Evolutionary conservation across 1,140 invertebrate genomes (phyloP).

Genomic region (Temnothorax nylanderi): DNA sequence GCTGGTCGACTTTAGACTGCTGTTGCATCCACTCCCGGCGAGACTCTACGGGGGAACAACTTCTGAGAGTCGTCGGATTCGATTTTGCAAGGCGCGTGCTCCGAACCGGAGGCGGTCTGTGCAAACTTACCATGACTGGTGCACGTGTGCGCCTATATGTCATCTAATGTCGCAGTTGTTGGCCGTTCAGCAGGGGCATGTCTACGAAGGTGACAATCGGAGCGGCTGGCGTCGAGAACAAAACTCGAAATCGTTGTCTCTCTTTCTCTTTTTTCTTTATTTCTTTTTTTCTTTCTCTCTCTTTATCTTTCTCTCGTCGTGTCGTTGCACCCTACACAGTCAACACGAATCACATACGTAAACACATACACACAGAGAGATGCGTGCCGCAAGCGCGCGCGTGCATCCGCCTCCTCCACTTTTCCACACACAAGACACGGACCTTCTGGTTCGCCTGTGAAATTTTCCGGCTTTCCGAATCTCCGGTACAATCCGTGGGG

Average conservation of each 20-base stretch:
- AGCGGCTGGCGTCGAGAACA: constrained; percentile 14
- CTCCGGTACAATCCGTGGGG: background rate
- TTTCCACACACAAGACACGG: constrained; percentile 51
- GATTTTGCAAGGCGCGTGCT: constrained; percentile 6
- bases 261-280: background rate
- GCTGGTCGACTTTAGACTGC: background rate
- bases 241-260: constrained; percentile 51
- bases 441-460: background rate
- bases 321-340: constrained; percentile 53
- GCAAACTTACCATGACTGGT: constrained; percentile 70
- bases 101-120: background rate
- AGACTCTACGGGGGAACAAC: background rate
- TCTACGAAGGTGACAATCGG: constrained; percentile 43
- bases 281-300: background rate
- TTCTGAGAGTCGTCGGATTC: background rate
- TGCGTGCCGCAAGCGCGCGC: background rate
- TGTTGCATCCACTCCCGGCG: background rate
- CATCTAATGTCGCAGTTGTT: constrained; percentile 59
- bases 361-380: constrained; percentile 57
- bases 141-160: constrained; percentile 46
- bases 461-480: background rate
- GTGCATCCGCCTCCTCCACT: constrained; percentile 34
- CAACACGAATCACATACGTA: constrained; percentile 63
- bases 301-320: background rate
- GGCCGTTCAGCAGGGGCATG: constrained; percentile 53